Evolutionary conservation across 2,888 invertebrate species (phyloP).

Genomic region (Pheosia gnoma): DNA sequence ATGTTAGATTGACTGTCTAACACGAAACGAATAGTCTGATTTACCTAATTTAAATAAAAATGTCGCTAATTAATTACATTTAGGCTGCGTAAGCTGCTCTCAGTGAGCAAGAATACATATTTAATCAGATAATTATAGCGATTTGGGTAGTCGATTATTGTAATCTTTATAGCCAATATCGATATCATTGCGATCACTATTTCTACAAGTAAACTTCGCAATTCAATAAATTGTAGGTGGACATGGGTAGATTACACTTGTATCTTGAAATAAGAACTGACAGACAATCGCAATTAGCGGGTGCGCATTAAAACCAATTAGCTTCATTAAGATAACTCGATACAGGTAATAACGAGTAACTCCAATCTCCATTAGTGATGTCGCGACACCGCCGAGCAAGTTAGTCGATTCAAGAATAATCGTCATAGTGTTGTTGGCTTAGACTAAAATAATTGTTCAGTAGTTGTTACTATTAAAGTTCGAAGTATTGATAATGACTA

Average conservation of each 20-base stretch:
- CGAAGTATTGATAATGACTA: too few relatives aligned
- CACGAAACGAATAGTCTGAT: slow-evolving; percentile 25
- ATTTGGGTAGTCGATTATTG: slow-evolving; percentile 1
- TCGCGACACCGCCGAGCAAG: slow-evolving; percentile 29
- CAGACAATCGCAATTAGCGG: slow-evolving; percentile 25
- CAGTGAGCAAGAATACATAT: neutral
- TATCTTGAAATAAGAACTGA: neutral
- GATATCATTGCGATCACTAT: neutral
- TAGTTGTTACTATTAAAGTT: too few relatives aligned
- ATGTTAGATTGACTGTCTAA: slow-evolving; percentile 28
- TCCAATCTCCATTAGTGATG: slow-evolving; percentile 33
- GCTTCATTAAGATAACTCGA: slow-evolving; percentile 34
- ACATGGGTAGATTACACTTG: neutral
- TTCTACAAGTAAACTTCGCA: neutral
- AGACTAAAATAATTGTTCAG: too few relatives aligned
- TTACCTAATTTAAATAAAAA: slow-evolving; percentile 37
- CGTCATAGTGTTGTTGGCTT: neutral
- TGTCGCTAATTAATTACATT: slow-evolving; percentile 10
- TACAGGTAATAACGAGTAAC: slow-evolving; percentile 25
- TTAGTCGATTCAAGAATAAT: slow-evolving; percentile 24
- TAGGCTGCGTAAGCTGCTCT: neutral
- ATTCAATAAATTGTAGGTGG: too few relatives aligned
- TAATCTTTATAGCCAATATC: neutral
- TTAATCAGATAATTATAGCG: neutral
- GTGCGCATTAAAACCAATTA: slow-evolving; percentile 34